These are phyloP conservation scores for Athalia circularis DNA, from an alignment of 2,888 invertebrate species.

Conservation along the genomic window DNA sequence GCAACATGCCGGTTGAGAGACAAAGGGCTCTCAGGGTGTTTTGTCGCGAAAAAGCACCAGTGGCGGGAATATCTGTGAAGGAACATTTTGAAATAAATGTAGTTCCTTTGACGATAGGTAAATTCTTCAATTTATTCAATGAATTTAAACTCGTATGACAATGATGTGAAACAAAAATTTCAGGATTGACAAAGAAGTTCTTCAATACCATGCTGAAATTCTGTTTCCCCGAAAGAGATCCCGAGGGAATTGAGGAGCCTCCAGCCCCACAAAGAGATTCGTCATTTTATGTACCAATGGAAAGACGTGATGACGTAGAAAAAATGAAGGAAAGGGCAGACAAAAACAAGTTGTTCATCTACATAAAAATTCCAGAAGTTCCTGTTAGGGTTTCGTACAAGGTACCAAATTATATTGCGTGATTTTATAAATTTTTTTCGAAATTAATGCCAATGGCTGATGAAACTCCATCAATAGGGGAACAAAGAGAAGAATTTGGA, in stretches of 20 bases:
- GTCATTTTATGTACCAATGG: slow-evolving; percentile 92
- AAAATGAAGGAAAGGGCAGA: slow-evolving; percentile 99
- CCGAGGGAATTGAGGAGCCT: slow-evolving; percentile 84
- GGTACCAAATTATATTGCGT: slow-evolving; percentile 60
- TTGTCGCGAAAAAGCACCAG: slow-evolving; percentile 96
- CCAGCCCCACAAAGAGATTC: slow-evolving; percentile 82
- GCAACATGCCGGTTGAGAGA: slow-evolving; percentile 93
- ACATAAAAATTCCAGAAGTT: slow-evolving; percentile 99
- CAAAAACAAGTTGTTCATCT: slow-evolving; percentile 98
- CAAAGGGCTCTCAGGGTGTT: slow-evolving; percentile 92
- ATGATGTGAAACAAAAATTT: slow-evolving; percentile 25
- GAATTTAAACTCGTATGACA: neutral
- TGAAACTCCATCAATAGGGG: slow-evolving; percentile 75
- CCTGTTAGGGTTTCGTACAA: slow-evolving; percentile 95
- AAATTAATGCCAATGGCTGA: slow-evolving; percentile 12
- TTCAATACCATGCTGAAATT: slow-evolving; percentile 98
- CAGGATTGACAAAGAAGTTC: slow-evolving; percentile 94
- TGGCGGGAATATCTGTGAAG: slow-evolving; percentile 99
- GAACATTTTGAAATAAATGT: slow-evolving; percentile 99
- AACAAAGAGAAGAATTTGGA: slow-evolving; percentile 99
- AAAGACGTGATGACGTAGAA: slow-evolving; percentile 94
- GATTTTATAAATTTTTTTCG: neutral
- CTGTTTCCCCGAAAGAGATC: slow-evolving; percentile 96
- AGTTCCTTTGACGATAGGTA: slow-evolving; percentile 92
- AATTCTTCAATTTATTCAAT: slow-evolving; percentile 51